A percentile compares a stretch with the other conserved stretches of the same genome.
Conservation (phyloP, 1,140 invertebrate genomes). For the Adoxophyes honmai region DNA sequence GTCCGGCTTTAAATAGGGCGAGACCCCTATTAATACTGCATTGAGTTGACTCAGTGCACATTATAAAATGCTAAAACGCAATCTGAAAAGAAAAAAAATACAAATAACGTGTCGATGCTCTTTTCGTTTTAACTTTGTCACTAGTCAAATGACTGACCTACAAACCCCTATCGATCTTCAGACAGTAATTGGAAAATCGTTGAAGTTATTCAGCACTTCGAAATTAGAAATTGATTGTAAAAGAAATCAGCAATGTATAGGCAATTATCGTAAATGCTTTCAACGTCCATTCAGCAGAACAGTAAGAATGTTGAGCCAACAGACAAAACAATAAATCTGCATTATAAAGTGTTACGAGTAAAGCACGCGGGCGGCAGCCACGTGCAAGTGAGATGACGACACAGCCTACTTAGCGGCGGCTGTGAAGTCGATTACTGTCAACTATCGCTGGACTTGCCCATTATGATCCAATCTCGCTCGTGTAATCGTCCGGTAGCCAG, state of each 20-base stretch:
- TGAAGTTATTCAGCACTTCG: not conserved
- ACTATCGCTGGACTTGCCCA: constrained; percentile 50
- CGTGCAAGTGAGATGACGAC: constrained; percentile 42
- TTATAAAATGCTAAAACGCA: not conserved
- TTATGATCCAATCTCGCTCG: constrained; percentile 59
- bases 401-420: constrained; percentile 47
- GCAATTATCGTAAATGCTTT: too few relatives aligned
- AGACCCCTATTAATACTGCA: not conserved
- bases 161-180: constrained; percentile 25
- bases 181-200: constrained; percentile 16
- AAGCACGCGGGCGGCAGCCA: constrained; percentile 26
- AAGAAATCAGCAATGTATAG: too few relatives aligned
- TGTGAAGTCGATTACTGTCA: constrained; percentile 35
- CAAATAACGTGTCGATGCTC: not conserved
- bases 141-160: constrained; percentile 25
- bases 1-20: constrained; percentile 15
- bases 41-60: not conserved
- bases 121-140: constrained; percentile 7
- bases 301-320: not conserved
- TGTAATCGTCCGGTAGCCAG: constrained; percentile 51
- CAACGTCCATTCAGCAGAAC: not conserved
- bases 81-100: not conserved
- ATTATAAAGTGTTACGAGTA: constrained; percentile 19
- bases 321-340: not conserved
- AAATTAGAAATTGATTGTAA: too few relatives aligned